Percentiles rank a stretch among this genome's conserved stretches.
These are phyloP conservation scores for Heteronetta atricapilla DNA, from an alignment of 2,113 vertebrate species.

Conservation along the genomic window DNA sequence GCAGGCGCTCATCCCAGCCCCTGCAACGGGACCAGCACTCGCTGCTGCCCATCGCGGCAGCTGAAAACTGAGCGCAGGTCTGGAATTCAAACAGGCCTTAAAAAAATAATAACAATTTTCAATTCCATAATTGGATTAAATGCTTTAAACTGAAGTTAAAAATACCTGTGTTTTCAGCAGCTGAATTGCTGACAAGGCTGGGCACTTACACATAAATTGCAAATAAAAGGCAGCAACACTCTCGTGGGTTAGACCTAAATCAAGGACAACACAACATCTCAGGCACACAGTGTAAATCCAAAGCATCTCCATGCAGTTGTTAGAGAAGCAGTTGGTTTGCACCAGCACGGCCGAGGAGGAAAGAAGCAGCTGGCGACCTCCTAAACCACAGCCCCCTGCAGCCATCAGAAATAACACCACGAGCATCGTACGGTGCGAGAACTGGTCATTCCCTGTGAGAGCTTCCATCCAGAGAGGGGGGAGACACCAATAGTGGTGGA, in stretches of 20 bases:
- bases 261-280: not conserved
- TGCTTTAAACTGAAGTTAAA: not conserved
- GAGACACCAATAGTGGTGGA: not conserved
- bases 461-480: too few relatives aligned
- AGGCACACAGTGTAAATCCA: not conserved
- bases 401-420: not conserved
- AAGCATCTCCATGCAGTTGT: not conserved
- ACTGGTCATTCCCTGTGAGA: not conserved
- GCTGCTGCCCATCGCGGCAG: accelerated
- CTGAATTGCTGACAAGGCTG: not conserved
- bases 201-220: not conserved
- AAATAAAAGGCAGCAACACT: not conserved
- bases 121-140: not conserved
- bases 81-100: not conserved
- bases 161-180: not conserved
- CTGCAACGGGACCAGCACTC: not conserved
- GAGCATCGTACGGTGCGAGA: not conserved
- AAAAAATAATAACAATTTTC: not conserved
- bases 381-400: not conserved
- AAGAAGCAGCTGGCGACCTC: not conserved
- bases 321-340: too few relatives aligned
- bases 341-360: not conserved
- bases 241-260: not conserved
- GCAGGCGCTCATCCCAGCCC: not conserved
- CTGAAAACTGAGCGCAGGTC: not conserved